These are phyloP conservation scores for Oophaga sylvatica DNA, from an alignment of 2,797 vertebrate species.

Conservation along the genomic window DNA sequence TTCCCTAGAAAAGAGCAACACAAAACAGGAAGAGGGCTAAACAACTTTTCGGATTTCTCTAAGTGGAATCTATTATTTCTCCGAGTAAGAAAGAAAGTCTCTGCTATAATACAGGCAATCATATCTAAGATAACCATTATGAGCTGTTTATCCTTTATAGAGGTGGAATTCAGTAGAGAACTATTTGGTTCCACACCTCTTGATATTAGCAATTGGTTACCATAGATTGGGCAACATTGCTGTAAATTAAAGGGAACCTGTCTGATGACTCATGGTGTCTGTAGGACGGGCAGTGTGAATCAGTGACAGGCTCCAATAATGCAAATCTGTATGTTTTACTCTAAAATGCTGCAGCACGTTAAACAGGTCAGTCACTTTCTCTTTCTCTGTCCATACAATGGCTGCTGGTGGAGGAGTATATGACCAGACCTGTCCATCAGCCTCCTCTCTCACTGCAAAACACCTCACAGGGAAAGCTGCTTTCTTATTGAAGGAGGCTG, in stretches of 20 bases:
- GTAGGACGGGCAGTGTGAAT: no score
- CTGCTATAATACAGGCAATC: not conserved
- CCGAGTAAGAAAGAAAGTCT: not conserved
- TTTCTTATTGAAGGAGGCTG: no score
- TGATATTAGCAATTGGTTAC: not conserved
- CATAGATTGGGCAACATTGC: not conserved
- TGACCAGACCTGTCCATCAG: no score
- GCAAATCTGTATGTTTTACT: no score
- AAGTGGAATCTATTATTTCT: conserved; percentile 4
- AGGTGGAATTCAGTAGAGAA: not conserved
- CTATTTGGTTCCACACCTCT: not conserved
- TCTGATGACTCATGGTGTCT: no score
- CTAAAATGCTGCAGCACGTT: no score
- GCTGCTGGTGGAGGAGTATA: no score
- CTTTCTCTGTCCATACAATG: no score
- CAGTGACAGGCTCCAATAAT: no score
- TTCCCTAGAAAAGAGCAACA: conserved; percentile 38
- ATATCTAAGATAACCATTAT: not conserved
- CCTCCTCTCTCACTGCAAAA: no score
- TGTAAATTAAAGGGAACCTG: not conserved
- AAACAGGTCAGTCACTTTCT: no score
- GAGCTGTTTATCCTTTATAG: not conserved
- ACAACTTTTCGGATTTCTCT: not conserved
- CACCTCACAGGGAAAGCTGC: no score
- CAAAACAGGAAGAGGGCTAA: conserved; percentile 48